phyloP scores from a whole-genome alignment of 1,140 invertebrate genomes.

The Oedothorax gibbosus region DNA sequence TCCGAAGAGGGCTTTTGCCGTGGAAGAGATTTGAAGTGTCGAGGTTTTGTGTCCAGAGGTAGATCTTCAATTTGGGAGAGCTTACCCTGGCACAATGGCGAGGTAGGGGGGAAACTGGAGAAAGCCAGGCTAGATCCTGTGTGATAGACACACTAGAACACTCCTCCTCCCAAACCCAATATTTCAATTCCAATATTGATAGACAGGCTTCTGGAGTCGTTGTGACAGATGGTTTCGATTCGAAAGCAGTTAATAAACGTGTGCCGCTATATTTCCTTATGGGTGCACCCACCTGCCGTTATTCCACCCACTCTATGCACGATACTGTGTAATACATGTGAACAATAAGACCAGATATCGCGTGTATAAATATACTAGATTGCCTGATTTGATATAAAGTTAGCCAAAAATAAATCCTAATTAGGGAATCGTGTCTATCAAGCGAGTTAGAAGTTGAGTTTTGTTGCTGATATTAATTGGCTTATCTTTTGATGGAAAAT shows the following conservation, averaged over 20 bases:
- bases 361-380: no score
- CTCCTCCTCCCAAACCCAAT: background rate
- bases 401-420: no score
- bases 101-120: background rate
- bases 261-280: background rate
- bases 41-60: conserved; percentile 10
- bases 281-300: background rate
- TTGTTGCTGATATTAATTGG: no score
- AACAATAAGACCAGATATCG: no score
- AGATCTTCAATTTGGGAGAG: conserved; percentile 16
- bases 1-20: conserved; percentile 13
- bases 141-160: background rate
- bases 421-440: no score
- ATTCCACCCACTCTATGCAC: background rate
- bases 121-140: background rate
- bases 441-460: no score
- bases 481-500: no score
- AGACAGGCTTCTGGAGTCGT: background rate
- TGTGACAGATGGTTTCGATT: conserved; percentile 14
- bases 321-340: no score
- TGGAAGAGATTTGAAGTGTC: conserved; percentile 2
- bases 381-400: no score
- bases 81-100: conserved; percentile 12
- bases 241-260: conserved; percentile 24
- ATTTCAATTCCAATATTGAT: background rate